Evolutionary conservation across 2,113 vertebrate genomes (phyloP), one percentile per base, ranked within the genome.

Genomic region (Gymnogyps californianus): DNA sequence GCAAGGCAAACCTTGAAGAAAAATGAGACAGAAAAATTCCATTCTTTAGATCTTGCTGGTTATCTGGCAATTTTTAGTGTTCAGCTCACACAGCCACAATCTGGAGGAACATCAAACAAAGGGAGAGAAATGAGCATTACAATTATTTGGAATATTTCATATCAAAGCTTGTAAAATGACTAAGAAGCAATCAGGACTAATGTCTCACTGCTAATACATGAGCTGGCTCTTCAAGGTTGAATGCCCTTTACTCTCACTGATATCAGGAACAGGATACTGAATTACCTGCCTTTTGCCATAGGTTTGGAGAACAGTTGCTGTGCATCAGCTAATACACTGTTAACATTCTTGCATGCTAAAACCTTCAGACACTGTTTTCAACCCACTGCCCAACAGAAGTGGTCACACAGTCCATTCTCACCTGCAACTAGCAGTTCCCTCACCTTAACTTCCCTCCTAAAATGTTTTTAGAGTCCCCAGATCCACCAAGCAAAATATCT

Each of bases 1-100:
- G 38, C n/a, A 67, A 96, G 81, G 38, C 76, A 91, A 90, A 90
- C 46, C 52, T 75, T 82, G 69, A 95, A 96, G 52, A 87, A 87
- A 94, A 96, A 94, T 83, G 54, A 91, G 75, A 77, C n/a, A 83
- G 67, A 88, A 88, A 55, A 87, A 81, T 64, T 74, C 55, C 29
- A 44, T 92, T 81, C 51, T 75, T 86, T 64, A 86, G 67, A 66
- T 14, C 15, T 61, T 74, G 24, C 69, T 74, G 42, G 55, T 94
- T 87, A 92, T 87, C 46, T 83, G 54, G 15, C 61, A 86, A 25
- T 52, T 94, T 93, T 90, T 90, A 95, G 72, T 20, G 52, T 78
- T 93, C 67, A 47, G 42, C 26, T 96, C 67, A 81, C 52, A 86
- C 11, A 90, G 75, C 4, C 61, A 22, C 44, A 55, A 40, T 74